phyloP scores from a whole-genome alignment of 2,888 invertebrate genomes.

The Scaptomyza reducta region DNA sequence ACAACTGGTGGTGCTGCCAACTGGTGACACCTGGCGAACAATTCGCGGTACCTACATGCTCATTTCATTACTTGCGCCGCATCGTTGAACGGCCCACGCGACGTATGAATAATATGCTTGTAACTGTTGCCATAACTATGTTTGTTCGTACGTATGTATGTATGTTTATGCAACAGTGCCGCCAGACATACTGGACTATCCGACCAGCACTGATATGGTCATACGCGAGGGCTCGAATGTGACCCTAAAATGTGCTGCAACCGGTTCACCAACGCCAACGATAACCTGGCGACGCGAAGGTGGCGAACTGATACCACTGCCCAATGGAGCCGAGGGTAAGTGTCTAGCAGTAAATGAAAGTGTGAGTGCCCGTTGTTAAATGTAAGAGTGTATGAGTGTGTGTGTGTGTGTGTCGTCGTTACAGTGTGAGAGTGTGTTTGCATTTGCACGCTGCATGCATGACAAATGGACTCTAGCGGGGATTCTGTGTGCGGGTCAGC shows the following conservation, averaged over 20 bases:
- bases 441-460: slow-evolving; percentile 43
- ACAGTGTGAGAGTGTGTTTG: slow-evolving; percentile 14
- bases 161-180: slow-evolving; percentile 86
- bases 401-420: slow-evolving; percentile 1
- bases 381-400: slow-evolving; percentile 2
- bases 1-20: slow-evolving; percentile 31
- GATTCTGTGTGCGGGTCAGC: slow-evolving; percentile 32
- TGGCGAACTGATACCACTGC: slow-evolving; percentile 89
- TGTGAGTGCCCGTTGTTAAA: slow-evolving; percentile 8
- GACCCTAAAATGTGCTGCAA: slow-evolving; percentile 93
- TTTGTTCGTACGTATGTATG: slow-evolving; percentile 6
- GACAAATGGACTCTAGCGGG: slow-evolving; percentile 54
- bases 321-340: slow-evolving; percentile 89
- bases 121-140: slow-evolving; percentile 55
- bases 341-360: slow-evolving; percentile 12
- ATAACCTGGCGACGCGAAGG: slow-evolving; percentile 95
- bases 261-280: slow-evolving; percentile 93
- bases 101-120: slow-evolving; percentile 71
- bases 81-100: slow-evolving; percentile 55
- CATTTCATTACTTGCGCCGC: slow-evolving; percentile 27
- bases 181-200: slow-evolving; percentile 93
- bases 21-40: slow-evolving; percentile 63
- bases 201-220: slow-evolving; percentile 93
- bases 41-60: slow-evolving; percentile 35
- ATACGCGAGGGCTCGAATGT: slow-evolving; percentile 94